Evolutionary conservation across 2,113 vertebrate species (phyloP), one percentile per base, ranked within the genome.

Genomic region (Paradoxurus hermaphroditus): DNA sequence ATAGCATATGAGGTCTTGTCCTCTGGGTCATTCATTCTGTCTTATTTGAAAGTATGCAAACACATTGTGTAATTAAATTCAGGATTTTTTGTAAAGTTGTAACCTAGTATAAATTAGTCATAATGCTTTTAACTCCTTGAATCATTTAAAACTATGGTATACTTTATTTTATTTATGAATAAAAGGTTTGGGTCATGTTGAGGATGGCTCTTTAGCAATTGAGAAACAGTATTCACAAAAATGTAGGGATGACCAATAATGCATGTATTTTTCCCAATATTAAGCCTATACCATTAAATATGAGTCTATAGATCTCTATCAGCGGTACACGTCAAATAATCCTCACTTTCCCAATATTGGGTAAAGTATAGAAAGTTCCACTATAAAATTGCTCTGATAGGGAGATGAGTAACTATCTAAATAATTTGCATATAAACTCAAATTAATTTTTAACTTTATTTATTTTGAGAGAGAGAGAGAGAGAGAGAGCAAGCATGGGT

Each of bases 61-160:
- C 49, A 96, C 49, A n/a, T 53, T 65, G 41, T 78, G 95, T 97
- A 98, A 98, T 46, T 98, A 92, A 93, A 95, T 77, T 98, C 79
- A 93, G 85, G 81, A 97, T 97, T 97, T 97, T 97, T 86, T 96
- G 29, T 97, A 96, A 97, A 97, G 85, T 95, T 93, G 73, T 93
- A 97, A 94, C 94, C 96, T 96, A 27, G 41, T 84, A 49, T 91
- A 90, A 97, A 81, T 95, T 67, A 95, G 85, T 67, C 89, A 84
- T 72, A 21, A 4, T 63, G 53, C 21, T 98, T 97, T 98, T 96
- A 98, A 94, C 49, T 97, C 86, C 81, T 97, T 96, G 15, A 86
- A 31, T 34, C 39, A 53, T 36, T 79, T 92, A 73, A 84, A 97
- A 56, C 12, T 13, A 85, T 1, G 1, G 95, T 92, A 96, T 51